Evolutionary conservation across 37 sponge, comb jelly and placozoan species (phyloP).

Genomic region (Hexactinellida sp.): DNA sequence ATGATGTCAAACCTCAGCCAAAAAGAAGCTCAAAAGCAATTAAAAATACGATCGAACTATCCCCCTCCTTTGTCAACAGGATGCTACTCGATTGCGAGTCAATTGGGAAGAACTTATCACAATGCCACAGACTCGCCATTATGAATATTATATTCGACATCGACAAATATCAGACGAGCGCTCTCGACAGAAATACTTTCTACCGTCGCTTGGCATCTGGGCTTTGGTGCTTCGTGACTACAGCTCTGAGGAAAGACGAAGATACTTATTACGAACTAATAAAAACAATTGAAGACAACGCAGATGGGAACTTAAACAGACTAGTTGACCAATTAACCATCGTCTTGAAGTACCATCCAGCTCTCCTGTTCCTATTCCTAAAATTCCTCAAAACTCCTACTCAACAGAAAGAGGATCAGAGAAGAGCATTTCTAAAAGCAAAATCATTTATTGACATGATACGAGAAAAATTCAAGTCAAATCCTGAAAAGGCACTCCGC

Average conservation of each 20-base stretch:
- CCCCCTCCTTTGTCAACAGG: background rate
- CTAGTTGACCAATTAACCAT: background rate
- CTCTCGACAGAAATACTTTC: conserved; percentile 7
- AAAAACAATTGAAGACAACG: background rate
- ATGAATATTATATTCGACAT: conserved; percentile 11
- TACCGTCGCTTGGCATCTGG: conserved; percentile 4
- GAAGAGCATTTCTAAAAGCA: conserved; percentile 3
- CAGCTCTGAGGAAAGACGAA: background rate
- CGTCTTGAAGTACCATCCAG: background rate
- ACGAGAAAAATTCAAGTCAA: background rate
- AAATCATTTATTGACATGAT: background rate
- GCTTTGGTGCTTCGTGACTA: background rate
- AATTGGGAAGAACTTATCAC: background rate
- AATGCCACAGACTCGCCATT: background rate
- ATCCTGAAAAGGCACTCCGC: background rate
- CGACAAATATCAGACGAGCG: conserved; percentile 3
- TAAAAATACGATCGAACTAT: background rate
- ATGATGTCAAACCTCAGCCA: background rate
- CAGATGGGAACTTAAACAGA: background rate
- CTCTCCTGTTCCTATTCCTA: background rate
- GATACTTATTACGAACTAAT: background rate
- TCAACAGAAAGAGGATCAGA: background rate
- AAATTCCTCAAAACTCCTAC: conserved; percentile 13
- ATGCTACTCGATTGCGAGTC: background rate
- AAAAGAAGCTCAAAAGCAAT: background rate